These are phyloP conservation scores for Neelides sp. DNA, from an alignment of 1,140 invertebrate species.

Conservation along the genomic window DNA sequence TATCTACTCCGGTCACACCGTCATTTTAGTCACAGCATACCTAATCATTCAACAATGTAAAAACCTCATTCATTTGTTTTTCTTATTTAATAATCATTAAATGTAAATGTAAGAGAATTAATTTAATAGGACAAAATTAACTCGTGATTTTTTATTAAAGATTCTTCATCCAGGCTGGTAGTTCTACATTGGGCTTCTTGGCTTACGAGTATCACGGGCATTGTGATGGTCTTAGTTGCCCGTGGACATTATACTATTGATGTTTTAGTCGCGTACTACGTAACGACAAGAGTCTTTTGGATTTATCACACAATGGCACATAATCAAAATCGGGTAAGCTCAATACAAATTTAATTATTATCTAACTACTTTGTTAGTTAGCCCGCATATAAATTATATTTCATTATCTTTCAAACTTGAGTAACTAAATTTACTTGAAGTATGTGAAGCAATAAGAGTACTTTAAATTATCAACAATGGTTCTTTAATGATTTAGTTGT, in stretches of 20 bases:
- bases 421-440: neutral
- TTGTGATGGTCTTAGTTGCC: constrained; percentile 41
- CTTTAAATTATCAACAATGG: too few species aligned
- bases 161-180: constrained; percentile 34
- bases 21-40: constrained; percentile 29
- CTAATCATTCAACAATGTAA: constrained; percentile 31
- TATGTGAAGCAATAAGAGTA: neutral
- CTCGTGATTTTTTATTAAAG: constrained; percentile 30
- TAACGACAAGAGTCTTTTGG: constrained; percentile 80
- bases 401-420: neutral
- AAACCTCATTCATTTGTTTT: neutral
- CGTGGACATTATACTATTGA: constrained; percentile 86
- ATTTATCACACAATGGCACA: constrained; percentile 76
- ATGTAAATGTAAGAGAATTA: neutral
- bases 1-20: constrained; percentile 30
- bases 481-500: too few species aligned
- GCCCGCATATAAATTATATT: neutral
- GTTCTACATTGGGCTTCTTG: constrained; percentile 34
- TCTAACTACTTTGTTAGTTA: too few species aligned
- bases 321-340: constrained; percentile 39
- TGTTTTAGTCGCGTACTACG: constrained; percentile 72
- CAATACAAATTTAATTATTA: neutral
- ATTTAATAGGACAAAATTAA: neutral
- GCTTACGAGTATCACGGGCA: constrained; percentile 33
- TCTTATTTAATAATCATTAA: too few species aligned